A percentile compares a stretch with the other conserved stretches of the same genome.
Conservation (phyloP, 2,888 invertebrate species). For the Melinaea menophilus region DNA sequence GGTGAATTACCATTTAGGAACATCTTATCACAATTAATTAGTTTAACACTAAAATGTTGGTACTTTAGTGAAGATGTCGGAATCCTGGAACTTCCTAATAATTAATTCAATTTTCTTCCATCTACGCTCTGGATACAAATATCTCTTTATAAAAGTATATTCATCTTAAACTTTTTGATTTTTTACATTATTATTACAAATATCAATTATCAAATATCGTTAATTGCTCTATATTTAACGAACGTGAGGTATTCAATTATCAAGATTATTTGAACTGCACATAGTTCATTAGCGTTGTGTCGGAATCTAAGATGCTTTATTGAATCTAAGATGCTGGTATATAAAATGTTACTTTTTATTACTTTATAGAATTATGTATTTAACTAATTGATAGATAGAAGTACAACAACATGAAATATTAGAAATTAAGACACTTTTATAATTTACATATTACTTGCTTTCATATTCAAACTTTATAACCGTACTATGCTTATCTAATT, state of each 20-base stretch:
- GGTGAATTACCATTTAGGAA: neutral
- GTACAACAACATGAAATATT: too few relatives aligned
- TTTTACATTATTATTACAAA: neutral
- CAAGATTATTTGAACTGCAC: conserved; percentile 11
- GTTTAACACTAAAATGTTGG: conserved; percentile 10
- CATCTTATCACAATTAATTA: neutral
- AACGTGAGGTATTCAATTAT: conserved; percentile 5
- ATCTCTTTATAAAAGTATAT: neutral
- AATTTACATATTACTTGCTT: too few relatives aligned
- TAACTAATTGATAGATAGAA: too few relatives aligned
- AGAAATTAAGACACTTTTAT: too few relatives aligned
- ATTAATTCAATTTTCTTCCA: conserved; percentile 23
- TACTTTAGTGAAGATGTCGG: conserved; percentile 21
- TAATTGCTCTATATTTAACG: neutral
- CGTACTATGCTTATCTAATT: too few relatives aligned
- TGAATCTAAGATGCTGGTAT: too few relatives aligned
- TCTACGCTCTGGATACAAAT: conserved; percentile 10
- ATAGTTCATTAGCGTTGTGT: conserved; percentile 14
- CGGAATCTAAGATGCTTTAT: neutral
- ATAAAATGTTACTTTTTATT: too few relatives aligned
- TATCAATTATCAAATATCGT: neutral
- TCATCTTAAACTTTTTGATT: neutral
- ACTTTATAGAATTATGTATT: too few relatives aligned
- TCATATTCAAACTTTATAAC: too few relatives aligned
- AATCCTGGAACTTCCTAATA: conserved; percentile 12